phyloP scores from a whole-genome alignment of 1,140 invertebrate genomes.

The Eupristina koningsbergeri region DNA sequence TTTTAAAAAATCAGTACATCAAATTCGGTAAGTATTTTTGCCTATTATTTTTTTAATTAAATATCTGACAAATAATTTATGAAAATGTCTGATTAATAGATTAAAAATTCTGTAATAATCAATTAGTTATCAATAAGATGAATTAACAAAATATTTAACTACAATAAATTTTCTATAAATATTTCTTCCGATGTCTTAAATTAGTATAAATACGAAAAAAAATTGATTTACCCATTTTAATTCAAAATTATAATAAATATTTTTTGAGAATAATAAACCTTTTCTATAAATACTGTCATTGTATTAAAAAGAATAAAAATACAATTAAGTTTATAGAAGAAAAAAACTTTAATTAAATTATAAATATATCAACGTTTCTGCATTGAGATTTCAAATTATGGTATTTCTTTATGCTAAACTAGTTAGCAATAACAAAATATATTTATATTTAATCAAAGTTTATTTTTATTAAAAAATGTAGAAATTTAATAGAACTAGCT shows the following conservation, averaged over 20 bases:
- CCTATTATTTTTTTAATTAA: background rate
- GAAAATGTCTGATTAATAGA: background rate
- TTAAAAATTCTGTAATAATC: background rate
- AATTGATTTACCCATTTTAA: too few species aligned
- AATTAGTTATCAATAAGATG: too few species aligned
- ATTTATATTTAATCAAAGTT: conserved; percentile 16
- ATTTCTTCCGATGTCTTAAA: too few species aligned
- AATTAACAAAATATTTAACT: too few species aligned
- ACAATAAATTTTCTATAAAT: too few species aligned
- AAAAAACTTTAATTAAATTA: background rate
- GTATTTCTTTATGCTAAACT: conserved; percentile 61
- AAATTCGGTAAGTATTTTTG: background rate
- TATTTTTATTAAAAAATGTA: background rate
- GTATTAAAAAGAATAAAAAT: background rate
- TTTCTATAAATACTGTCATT: background rate
- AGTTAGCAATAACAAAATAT: conserved; percentile 61
- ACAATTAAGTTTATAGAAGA: background rate
- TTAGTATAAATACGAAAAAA: too few species aligned
- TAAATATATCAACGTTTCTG: conserved; percentile 17
- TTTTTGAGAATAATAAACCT: background rate
- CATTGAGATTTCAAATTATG: conserved; percentile 48
- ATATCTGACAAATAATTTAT: background rate
- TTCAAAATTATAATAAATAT: background rate
- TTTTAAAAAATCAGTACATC: background rate
- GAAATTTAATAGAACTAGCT: conserved; percentile 54